Evolutionary conservation across 2,888 invertebrate species (phyloP).

Genomic region (Zygothrica quintamaculata): DNA sequence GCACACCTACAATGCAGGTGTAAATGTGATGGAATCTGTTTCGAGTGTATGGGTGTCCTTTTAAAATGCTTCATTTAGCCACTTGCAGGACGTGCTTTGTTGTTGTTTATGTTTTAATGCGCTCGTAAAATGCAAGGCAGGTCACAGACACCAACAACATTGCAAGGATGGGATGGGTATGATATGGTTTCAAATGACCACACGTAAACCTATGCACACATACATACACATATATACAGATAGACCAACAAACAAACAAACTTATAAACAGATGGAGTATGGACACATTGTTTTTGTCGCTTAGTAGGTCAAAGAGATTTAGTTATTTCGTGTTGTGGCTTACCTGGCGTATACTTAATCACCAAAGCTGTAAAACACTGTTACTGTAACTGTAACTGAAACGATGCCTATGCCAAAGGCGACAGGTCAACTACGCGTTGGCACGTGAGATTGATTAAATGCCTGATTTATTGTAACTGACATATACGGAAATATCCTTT

Average conservation of each 20-base stretch:
- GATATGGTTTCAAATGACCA: conserved; percentile 36
- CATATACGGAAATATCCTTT: conserved; percentile 1
- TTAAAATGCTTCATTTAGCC: conserved; percentile 18
- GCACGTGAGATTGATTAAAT: conserved; percentile 74
- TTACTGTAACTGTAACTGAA: conserved; percentile 24
- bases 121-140: conserved; percentile 66
- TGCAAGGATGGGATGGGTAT: conserved; percentile 24
- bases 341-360: conserved; percentile 72
- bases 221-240: conserved; percentile 11
- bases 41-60: conserved; percentile 32
- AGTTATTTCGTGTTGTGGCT: conserved; percentile 47
- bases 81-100: conserved; percentile 23
- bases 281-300: conserved; percentile 28
- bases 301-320: conserved; percentile 64
- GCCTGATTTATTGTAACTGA: conserved; percentile 60
- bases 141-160: conserved; percentile 12
- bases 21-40: conserved; percentile 12
- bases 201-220: conserved; percentile 16
- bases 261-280: background rate
- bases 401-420: conserved; percentile 22
- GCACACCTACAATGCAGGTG: conserved; percentile 14
- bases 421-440: conserved; percentile 55
- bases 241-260: background rate
- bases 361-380: conserved; percentile 39
- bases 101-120: conserved; percentile 65